Evolutionary conservation across 2,113 vertebrate genomes (phyloP).

Genomic region (rabbit (Oryctolagus cuniculus)): mOryCun1.1 NC_091436.1:87639001-87639500

Average conservation of each 20-base stretch:
- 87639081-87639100: background rate
- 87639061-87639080: background rate
- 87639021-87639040: background rate
- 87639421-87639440: background rate
- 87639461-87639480: background rate
- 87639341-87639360: background rate
- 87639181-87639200: background rate
- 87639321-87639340: background rate
- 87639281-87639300: background rate
- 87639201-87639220: background rate
- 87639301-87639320: background rate
- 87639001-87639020: conserved; percentile 34
- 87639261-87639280: background rate
- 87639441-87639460: background rate
- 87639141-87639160: background rate
- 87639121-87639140: background rate
- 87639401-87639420: background rate
- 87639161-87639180: background rate
- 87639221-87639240: background rate
- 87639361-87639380: conserved; percentile 24
- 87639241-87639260: background rate
- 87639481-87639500: background rate
- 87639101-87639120: background rate
- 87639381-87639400: background rate
- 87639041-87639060: background rate